Evolutionary conservation across 2,113 vertebrate genomes (phyloP), one percentile per base, ranked within the genome.

Genomic region (Dendrocopos noguchii): DNA sequence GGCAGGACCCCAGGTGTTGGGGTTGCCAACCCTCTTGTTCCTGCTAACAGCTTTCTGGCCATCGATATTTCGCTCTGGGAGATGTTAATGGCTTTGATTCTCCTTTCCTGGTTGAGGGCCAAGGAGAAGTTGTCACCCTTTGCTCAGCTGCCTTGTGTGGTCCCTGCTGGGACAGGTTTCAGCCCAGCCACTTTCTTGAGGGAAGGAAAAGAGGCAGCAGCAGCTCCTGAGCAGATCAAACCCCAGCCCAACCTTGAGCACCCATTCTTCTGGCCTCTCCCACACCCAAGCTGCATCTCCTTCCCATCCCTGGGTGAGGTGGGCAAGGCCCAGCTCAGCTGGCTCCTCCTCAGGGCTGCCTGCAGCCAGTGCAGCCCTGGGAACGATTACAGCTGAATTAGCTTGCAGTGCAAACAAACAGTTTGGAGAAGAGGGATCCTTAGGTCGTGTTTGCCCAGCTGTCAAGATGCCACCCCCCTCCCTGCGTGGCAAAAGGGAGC

Each of bases 21-120:
- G 33, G 33, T 42, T 87, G 79, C 86, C 89, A 87, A 0, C 70
- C 84, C 79, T 70, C 83, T 74, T 77, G 70, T 84, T 87, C 29
- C 86, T 84, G 55, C 70, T 87, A 87, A 78, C 86, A 75, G 86
- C 83, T 87, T 78, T 81, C 79, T 84, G 90, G 63, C 75, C 79
- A 74, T 81, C 87, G 46, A 74, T 90, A 81, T 74, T 92, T 92
- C 75, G 52, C 84, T 74, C 75, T 42, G 6, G 0, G 61, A 22
- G 70, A 65, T 57, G 86, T 80, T 87, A 81, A 90, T 87, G 89
- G 61, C 79, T 92, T 65, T 46, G 70, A 77, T 34, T 33, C 61
- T 34, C 39, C n/a, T 42, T 22, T 10, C 92, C 65, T 87, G 89
- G 86, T 65, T 3, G 33, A 47, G 10, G 31, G 17, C 86, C 91